phyloP scores from a whole-genome alignment of 2,797 vertebrate species.

The Ptychadena robeensis region DNA sequence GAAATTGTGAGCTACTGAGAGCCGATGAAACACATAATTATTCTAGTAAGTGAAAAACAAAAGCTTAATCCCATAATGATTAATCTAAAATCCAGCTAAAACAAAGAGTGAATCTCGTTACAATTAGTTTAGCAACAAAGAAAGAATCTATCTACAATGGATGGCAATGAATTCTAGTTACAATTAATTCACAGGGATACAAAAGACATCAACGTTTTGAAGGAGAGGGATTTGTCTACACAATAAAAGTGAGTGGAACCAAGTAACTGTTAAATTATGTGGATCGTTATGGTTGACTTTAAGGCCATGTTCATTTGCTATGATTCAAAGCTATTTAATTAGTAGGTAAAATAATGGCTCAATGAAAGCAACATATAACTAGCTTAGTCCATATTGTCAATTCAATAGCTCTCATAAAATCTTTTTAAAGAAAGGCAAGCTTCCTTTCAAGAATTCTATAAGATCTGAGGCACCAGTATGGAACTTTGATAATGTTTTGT shows the following conservation, averaged over 20 bases:
- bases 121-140: conserved; percentile 57
- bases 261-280: not conserved
- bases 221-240: conserved; percentile 21
- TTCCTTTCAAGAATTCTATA: too few relatives aligned
- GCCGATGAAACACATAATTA: conserved; percentile 47
- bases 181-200: conserved; percentile 26
- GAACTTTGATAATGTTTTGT: too few relatives aligned
- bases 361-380: too few relatives aligned
- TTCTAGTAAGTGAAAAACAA: conserved; percentile 48
- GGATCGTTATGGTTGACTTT: conserved; percentile 4
- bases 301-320: not conserved
- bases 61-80: conserved; percentile 47
- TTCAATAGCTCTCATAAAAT: too few relatives aligned
- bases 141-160: conserved; percentile 50
- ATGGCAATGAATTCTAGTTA: conserved; percentile 37
- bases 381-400: not conserved
- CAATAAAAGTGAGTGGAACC: conserved; percentile 9
- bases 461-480: too few relatives aligned
- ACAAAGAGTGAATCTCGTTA: conserved; percentile 49
- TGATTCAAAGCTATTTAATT: not conserved
- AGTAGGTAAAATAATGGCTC: not conserved
- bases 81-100: conserved; percentile 48
- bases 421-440: too few relatives aligned
- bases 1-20: conserved; percentile 31
- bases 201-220: conserved; percentile 31